A percentile compares a stretch with the other conserved stretches of the same genome.
Conservation (phyloP, 2,797 vertebrate genomes). For the Phoxinus dragarum region DNA sequence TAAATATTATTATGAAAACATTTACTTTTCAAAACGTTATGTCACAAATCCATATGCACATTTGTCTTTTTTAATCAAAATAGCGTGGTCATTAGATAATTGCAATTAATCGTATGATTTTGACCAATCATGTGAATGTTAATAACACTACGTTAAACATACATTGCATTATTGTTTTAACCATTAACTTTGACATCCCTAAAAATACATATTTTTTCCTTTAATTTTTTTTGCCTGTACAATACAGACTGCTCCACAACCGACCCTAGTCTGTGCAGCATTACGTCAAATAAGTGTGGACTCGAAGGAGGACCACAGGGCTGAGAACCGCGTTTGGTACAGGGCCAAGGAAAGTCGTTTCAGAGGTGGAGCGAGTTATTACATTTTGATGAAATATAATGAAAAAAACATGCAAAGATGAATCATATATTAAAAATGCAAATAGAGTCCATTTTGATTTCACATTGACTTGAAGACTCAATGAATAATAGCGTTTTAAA, state of each 20-base stretch:
- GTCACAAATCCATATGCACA: background rate
- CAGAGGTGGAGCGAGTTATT: slow-evolving; percentile 6
- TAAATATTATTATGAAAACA: background rate
- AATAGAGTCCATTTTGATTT: background rate
- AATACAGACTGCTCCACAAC: background rate
- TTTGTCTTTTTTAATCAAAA: background rate
- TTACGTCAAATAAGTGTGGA: background rate
- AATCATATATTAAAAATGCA: background rate
- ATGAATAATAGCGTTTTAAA: background rate
- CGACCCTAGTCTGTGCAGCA: background rate
- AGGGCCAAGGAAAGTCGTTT: background rate
- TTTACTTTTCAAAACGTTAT: background rate
- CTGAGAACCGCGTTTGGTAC: background rate
- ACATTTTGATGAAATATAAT: slow-evolving; percentile 11
- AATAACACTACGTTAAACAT: background rate
- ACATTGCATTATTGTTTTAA: background rate
- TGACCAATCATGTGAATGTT: background rate
- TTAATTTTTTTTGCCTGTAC: background rate
- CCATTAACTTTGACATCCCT: background rate
- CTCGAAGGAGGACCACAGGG: background rate
- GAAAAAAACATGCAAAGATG: slow-evolving; percentile 17
- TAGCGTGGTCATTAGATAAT: too few relatives aligned
- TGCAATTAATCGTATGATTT: background rate
- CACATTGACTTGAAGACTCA: background rate
- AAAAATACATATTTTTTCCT: background rate